Base-by-base conservation (phyloP, 1,140 invertebrate genomes). In the Lysiphlebus fabarum region DNA sequence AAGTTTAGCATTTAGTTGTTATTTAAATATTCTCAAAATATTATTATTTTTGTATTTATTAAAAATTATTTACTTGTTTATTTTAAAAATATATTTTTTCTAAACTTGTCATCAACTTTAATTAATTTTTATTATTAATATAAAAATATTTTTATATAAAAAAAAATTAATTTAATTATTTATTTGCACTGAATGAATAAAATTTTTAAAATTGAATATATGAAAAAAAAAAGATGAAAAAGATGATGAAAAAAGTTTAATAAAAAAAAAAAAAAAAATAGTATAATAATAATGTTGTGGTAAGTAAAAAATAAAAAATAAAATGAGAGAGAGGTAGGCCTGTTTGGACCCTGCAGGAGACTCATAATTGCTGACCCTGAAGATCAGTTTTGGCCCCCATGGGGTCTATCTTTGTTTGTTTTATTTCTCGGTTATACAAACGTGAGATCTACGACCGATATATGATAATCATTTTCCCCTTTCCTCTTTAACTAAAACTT, bases 361-460 rank as follows among this genome's bases (percentile, higher is more conserved):
- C 71, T 78, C 76, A 77, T 78, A 78, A 79, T 79, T 79, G 77
- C 77, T 72, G 75, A 76, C 72, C 73, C 75, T 78, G 72, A 75
- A 75, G 72, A 78, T 76, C 74, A 71, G 66, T 69, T 68, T 70
- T 70, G 61, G 55, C 55, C 76, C 73, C 73, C 76, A 78, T 78
- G 76, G 74, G 75, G 76, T 71, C 72, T 69, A 60, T 62, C 69
- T 74, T 74, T 78, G 75, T 79, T 78, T 79, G 76, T 79, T 79
- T 78, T 79, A 77, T 78, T 77, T 75, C 74, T 70, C 72, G 73
- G 74, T 77, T 77, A 76, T 74, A 78, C 74, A 75, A 78, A 78
- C 75, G 70, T 66, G 68, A 78, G 76, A 79, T 77, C 75, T 79
- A 77, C 75, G 73, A 73, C 70, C 74, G 73, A 79, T 76, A 77